Conservation (phyloP, 2,888 invertebrate species). For the Allolobophora icterica region DNA sequence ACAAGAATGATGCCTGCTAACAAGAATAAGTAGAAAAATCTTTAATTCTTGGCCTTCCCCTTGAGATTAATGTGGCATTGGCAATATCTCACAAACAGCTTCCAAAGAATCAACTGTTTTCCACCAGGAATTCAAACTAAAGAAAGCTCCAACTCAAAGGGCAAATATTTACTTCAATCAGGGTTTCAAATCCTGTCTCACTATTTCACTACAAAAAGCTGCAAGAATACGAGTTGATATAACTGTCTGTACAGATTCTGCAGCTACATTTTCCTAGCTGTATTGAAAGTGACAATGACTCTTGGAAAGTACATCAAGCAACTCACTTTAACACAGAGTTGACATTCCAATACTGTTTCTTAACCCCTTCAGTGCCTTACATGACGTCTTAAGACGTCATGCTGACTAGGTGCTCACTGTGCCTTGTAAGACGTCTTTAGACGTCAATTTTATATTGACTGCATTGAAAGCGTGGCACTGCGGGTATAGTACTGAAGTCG, state of each 20-base stretch:
- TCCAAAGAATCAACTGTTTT: neutral
- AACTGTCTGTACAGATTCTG: neutral
- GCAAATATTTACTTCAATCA: neutral
- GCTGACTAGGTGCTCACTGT: no score
- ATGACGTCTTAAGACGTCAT: no score
- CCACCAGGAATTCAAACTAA: neutral
- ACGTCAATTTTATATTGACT: no score
- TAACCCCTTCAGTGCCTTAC: no score
- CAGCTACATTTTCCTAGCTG: neutral
- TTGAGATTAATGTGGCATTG: neutral
- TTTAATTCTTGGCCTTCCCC: neutral
- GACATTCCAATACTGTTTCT: neutral
- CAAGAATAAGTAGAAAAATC: neutral
- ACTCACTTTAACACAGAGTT: neutral
- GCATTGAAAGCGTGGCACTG: no score
- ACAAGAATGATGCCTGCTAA: neutral
- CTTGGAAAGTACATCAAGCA: neutral
- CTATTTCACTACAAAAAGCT: neutral
- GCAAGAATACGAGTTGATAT: neutral
- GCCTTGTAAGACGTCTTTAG: no score
- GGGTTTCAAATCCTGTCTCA: neutral
- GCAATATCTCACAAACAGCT: neutral
- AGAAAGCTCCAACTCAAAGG: neutral
- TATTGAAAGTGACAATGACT: neutral
- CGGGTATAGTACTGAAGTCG: no score